Evolutionary conservation across 2,797 vertebrate species (phyloP).

Genomic region (Lagodon rhomboides): DNA sequence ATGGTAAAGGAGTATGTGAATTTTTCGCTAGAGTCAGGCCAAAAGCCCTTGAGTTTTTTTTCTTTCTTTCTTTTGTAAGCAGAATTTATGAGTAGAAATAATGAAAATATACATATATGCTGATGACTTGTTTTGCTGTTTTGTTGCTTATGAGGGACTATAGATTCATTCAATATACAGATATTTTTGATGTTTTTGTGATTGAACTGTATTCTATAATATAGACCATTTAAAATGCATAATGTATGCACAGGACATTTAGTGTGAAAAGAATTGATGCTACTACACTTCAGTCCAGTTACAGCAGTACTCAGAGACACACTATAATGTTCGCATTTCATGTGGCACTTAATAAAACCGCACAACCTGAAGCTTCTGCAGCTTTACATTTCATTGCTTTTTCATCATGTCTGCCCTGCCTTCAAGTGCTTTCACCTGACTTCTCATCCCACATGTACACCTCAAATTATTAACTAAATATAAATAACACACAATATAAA

Average conservation of each 20-base stretch:
- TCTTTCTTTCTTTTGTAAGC: slow-evolving; percentile 70
- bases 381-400: background rate
- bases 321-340: slow-evolving; percentile 73
- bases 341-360: slow-evolving; percentile 82
- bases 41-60: slow-evolving; percentile 56
- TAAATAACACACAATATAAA: background rate
- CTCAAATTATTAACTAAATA: background rate
- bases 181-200: slow-evolving; percentile 77
- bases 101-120: slow-evolving; percentile 41
- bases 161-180: slow-evolving; percentile 71
- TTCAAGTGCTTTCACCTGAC: background rate
- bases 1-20: slow-evolving; percentile 46
- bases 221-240: slow-evolving; percentile 69
- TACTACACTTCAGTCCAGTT: slow-evolving; percentile 60
- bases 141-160: slow-evolving; percentile 79
- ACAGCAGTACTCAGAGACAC: slow-evolving; percentile 69
- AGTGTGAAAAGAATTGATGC: slow-evolving; percentile 65
- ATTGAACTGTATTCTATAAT: slow-evolving; percentile 74
- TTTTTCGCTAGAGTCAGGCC: slow-evolving; percentile 56
- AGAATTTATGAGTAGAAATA: slow-evolving; percentile 59
- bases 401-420: background rate
- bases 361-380: slow-evolving; percentile 70
- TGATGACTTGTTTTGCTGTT: slow-evolving; percentile 66
- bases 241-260: slow-evolving; percentile 76
- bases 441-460: background rate